phyloP scores from a whole-genome alignment of 2,113 vertebrate species.

The Podarcis cretensis region DNA sequence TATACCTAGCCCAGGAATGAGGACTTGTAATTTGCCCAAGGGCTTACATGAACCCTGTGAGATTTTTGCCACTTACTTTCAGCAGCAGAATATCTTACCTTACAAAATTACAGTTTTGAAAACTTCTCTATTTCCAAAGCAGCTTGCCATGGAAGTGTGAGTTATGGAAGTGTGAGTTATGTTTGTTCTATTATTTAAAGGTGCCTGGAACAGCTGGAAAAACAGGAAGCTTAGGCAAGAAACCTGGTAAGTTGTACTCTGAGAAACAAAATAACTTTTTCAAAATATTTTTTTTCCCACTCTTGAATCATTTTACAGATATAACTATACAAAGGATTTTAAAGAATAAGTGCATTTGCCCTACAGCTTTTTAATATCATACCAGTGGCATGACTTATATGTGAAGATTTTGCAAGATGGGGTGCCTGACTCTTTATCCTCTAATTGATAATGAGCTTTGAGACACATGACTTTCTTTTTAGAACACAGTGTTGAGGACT shows the following conservation, averaged over 20 bases:
- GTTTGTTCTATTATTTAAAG: slow-evolving; percentile 78
- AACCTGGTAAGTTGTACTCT: slow-evolving; percentile 87
- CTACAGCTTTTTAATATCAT: neutral
- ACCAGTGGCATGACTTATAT: neutral
- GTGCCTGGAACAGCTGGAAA: slow-evolving; percentile 91
- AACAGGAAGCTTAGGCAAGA: slow-evolving; percentile 96
- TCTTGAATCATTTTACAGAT: neutral
- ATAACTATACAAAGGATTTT: neutral
- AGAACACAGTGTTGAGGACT: neutral
- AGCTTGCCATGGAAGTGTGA: neutral
- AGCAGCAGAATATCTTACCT: neutral
- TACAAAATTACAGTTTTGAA: neutral
- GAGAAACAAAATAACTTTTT: neutral
- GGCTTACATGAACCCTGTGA: neutral
- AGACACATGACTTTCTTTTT: neutral
- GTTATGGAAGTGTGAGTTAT: slow-evolving; percentile 14
- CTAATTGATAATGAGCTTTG: neutral
- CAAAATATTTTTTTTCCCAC: neutral
- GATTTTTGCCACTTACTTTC: neutral
- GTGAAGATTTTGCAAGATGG: neutral
- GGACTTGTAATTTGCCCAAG: neutral
- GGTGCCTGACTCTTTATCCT: neutral
- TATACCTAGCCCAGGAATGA: neutral
- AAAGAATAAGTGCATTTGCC: neutral
- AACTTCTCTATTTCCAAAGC: neutral